Conservation (phyloP, 1,140 invertebrate genomes). For the Drosophila lacertosa region DNA sequence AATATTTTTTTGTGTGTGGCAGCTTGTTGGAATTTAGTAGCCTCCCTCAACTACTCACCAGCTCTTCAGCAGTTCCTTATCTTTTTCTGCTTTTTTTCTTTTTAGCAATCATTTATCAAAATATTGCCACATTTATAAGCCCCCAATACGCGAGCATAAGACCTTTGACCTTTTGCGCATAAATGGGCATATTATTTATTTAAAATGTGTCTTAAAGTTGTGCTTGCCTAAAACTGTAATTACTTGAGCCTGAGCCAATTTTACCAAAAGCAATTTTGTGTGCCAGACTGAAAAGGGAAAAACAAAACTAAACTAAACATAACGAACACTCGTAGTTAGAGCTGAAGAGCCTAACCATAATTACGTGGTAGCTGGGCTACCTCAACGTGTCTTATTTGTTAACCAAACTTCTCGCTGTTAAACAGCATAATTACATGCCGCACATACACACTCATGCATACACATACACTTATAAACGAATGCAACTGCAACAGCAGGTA, state of each 20-base stretch:
- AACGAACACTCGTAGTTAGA: not conserved
- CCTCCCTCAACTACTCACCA: not conserved
- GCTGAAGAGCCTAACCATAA: slow-evolving; percentile 19
- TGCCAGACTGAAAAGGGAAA: slow-evolving; percentile 7
- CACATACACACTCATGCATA: slow-evolving; percentile 26
- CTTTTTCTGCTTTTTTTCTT: not conserved
- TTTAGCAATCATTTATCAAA: slow-evolving; percentile 40
- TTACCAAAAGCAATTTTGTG: slow-evolving; percentile 15
- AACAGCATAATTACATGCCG: slow-evolving; percentile 56
- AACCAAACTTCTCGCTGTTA: slow-evolving; percentile 57
- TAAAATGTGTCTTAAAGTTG: slow-evolving; percentile 4
- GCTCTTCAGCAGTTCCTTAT: not conserved
- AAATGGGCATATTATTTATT: slow-evolving; percentile 24
- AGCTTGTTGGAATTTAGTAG: slow-evolving; percentile 47
- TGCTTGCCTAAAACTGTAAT: not conserved
- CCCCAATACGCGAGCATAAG: not conserved
- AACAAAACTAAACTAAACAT: slow-evolving; percentile 11
- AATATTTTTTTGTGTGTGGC: slow-evolving; percentile 22
- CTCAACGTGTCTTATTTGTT: slow-evolving; percentile 52
- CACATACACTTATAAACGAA: not conserved
- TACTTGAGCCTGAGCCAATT: slow-evolving; percentile 19
- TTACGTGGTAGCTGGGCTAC: slow-evolving; percentile 30
- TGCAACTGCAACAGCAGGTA: slow-evolving; percentile 35
- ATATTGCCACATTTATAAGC: slow-evolving; percentile 49
- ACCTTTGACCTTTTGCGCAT: slow-evolving; percentile 23